These are phyloP conservation scores for Synergus japonicus DNA, from an alignment of 2,888 invertebrate genomes.

Conservation along the genomic window DNA sequence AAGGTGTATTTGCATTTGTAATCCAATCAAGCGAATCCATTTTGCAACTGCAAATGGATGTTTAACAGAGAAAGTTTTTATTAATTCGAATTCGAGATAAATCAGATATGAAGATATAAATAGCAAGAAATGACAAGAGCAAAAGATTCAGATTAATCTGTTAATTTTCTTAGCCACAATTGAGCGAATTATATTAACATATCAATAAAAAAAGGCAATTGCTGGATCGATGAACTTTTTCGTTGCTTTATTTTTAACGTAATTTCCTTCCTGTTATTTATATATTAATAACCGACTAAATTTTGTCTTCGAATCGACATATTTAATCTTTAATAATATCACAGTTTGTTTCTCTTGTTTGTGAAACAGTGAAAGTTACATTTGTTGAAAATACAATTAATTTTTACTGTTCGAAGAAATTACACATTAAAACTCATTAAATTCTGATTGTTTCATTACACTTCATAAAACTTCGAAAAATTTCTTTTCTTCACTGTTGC, in stretches of 20 bases:
- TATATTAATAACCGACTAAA: constrained; percentile 25
- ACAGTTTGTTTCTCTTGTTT: constrained; percentile 72
- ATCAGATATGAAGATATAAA: constrained; percentile 24
- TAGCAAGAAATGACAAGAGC: constrained; percentile 11
- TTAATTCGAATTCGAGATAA: background rate
- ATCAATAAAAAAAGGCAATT: constrained; percentile 22
- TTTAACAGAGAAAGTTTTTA: background rate
- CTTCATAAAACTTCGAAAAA: background rate
- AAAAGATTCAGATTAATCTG: background rate
- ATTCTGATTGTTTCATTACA: background rate
- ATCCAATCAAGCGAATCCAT: constrained; percentile 23
- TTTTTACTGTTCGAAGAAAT: background rate
- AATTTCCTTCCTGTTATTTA: constrained; percentile 32
- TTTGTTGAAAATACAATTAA: background rate
- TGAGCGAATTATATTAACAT: background rate
- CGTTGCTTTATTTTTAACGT: constrained; percentile 24
- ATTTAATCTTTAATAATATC: constrained; percentile 72
- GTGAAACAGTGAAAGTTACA: constrained; percentile 55
- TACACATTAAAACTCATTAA: background rate
- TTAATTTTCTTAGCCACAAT: constrained; percentile 1
- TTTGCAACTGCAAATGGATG: constrained; percentile 9
- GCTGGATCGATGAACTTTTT: constrained; percentile 15
- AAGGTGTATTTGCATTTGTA: constrained; percentile 22
- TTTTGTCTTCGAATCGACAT: constrained; percentile 53
- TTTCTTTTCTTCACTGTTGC: constrained; percentile 41